Evolutionary conservation across 2,797 vertebrate genomes (phyloP).

Genomic region (Melanotaenia parkinsoni): DNA sequence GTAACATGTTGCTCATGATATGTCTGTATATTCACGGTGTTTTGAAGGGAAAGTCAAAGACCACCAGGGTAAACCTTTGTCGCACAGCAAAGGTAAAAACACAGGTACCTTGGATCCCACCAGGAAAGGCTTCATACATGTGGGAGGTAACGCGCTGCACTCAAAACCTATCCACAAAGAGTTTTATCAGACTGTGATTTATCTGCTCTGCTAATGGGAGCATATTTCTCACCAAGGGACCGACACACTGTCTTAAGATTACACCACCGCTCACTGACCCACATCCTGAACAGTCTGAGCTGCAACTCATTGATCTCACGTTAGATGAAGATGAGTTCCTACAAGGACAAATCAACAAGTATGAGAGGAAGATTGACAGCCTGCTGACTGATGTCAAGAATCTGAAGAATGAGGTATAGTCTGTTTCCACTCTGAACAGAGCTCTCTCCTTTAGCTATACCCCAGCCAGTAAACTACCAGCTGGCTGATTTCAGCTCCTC

Average conservation of each 20-base stretch:
- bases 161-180: not conserved
- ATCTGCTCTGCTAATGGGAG: slow-evolving; percentile 1
- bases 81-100: slow-evolving; percentile 86
- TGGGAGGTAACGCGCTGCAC: slow-evolving; percentile 86
- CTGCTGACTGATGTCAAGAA: slow-evolving; percentile 89
- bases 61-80: slow-evolving; percentile 74
- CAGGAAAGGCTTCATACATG: slow-evolving; percentile 87
- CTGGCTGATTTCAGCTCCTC: not conserved
- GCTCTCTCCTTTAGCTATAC: not conserved
- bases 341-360: slow-evolving; percentile 85
- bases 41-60: slow-evolving; percentile 75
- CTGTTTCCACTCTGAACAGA: not conserved
- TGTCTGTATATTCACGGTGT: slow-evolving; percentile 1
- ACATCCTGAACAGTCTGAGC: slow-evolving; percentile 75
- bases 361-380: slow-evolving; percentile 90
- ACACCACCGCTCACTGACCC: slow-evolving; percentile 76
- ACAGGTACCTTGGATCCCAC: slow-evolving; percentile 90
- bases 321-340: slow-evolving; percentile 87
- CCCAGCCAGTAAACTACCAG: no score
- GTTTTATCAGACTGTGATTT: not conserved
- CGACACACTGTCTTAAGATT: slow-evolving; percentile 84
- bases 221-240: slow-evolving; percentile 76
- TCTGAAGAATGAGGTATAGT: slow-evolving; percentile 88
- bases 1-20: no score
- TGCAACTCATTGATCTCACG: slow-evolving; percentile 88